phyloP scores from a whole-genome alignment of 2,113 vertebrate genomes.

The Egretta garzetta region DNA sequence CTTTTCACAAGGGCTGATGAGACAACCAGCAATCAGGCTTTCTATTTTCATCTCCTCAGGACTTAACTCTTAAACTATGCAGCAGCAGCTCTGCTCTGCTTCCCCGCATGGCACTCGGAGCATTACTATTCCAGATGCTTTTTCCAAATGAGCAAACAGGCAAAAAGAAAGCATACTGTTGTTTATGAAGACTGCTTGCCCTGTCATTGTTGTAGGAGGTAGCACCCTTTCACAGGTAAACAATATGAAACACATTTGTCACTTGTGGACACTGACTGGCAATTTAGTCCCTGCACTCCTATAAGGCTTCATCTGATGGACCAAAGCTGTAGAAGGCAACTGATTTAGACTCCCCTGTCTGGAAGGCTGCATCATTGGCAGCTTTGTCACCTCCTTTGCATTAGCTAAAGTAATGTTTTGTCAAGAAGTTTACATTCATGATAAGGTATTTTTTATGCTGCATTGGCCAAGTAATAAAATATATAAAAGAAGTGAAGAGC shows the following conservation, averaged over 20 bases:
- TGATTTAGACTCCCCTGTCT: background rate
- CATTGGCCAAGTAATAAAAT: background rate
- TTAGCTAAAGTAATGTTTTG: background rate
- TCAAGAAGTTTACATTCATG: background rate
- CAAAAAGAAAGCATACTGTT: background rate
- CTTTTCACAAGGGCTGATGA: conserved; percentile 60
- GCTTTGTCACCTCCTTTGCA: background rate
- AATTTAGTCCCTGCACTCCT: background rate
- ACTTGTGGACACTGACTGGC: background rate
- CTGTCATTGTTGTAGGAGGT: background rate
- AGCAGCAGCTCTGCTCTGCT: background rate
- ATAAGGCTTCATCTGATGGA: background rate
- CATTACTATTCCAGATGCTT: background rate
- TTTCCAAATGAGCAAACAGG: background rate
- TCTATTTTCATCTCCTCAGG: conserved; percentile 56
- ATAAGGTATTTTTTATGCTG: background rate
- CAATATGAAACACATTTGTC: background rate
- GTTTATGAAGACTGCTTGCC: background rate
- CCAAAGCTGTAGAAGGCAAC: background rate
- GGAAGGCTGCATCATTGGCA: background rate
- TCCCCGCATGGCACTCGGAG: background rate
- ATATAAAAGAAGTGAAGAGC: background rate
- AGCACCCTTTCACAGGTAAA: background rate
- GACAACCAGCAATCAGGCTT: conserved; percentile 56
- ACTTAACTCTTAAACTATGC: conserved; percentile 28